Conservation (phyloP, 2,113 vertebrate species). For the Sphaerodactylus townsendi region DNA sequence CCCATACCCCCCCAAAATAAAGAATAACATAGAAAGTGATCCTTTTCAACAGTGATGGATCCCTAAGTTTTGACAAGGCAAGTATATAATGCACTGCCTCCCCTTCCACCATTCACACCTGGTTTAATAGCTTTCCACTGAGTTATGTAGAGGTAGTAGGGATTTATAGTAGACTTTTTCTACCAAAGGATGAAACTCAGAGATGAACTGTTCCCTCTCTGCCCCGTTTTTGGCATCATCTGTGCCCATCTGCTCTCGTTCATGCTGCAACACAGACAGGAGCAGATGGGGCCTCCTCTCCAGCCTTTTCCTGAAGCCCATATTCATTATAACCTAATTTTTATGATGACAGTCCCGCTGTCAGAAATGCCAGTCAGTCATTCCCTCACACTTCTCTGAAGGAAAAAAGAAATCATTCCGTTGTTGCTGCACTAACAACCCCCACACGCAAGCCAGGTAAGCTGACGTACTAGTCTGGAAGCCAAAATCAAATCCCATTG, state of each 20-base stretch:
- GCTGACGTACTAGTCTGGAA: neutral
- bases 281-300: slow-evolving; percentile 63
- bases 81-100: neutral
- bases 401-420: slow-evolving; percentile 31
- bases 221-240: slow-evolving; percentile 45
- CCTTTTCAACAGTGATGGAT: neutral
- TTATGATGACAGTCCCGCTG: slow-evolving; percentile 53
- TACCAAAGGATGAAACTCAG: slow-evolving; percentile 19
- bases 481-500: neutral
- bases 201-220: slow-evolving; percentile 29
- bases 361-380: slow-evolving; percentile 40
- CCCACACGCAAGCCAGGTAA: neutral
- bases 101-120: neutral
- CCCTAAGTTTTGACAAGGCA: neutral
- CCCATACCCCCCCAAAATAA: no score
- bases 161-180: neutral
- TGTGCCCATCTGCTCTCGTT: slow-evolving; percentile 62
- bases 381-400: slow-evolving; percentile 14
- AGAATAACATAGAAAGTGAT: no score
- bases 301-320: slow-evolving; percentile 55
- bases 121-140: neutral
- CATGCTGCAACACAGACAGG: slow-evolving; percentile 48
- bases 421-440: slow-evolving; percentile 1
- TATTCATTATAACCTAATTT: slow-evolving; percentile 65
- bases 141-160: neutral